Percentiles rank a stretch among this genome's conserved stretches.
phyloP scores from a whole-genome alignment of 1,140 invertebrate genomes.

The Achatina immaculata region DNA sequence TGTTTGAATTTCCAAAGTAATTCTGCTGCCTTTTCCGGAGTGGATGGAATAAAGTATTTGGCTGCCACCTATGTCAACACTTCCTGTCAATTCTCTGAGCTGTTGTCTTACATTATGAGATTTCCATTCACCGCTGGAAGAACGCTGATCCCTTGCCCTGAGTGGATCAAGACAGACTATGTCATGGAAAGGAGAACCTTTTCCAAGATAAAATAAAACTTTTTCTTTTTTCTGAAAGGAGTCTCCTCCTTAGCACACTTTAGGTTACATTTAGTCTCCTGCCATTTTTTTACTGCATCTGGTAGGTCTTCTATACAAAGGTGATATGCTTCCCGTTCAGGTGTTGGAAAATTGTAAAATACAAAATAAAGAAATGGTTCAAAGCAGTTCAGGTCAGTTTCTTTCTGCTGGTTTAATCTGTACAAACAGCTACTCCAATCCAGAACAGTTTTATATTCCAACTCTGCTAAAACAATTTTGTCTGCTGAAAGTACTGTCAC shows the following conservation, averaged over 20 bases:
- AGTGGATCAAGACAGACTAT: not conserved
- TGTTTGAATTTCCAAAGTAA: constrained; percentile 1
- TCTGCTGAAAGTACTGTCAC: not conserved
- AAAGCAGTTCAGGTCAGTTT: not conserved
- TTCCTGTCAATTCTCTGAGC: not conserved
- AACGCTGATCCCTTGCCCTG: not conserved
- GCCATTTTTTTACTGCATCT: not conserved
- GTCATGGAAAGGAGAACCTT: constrained; percentile 12
- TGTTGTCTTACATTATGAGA: not conserved
- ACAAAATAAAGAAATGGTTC: constrained; percentile 29
- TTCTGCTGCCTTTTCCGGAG: constrained; percentile 3
- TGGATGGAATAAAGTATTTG: not conserved
- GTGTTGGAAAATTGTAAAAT: constrained; percentile 34
- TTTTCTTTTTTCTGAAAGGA: constrained; percentile 1
- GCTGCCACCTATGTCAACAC: not conserved
- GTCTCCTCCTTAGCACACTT: not conserved
- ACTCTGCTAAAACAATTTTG: not conserved
- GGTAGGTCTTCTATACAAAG: not conserved
- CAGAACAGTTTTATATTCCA: not conserved
- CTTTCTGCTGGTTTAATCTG: not conserved
- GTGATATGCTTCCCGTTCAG: not conserved
- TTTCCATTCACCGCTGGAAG: constrained; percentile 2
- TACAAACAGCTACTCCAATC: not conserved
- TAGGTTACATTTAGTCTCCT: not conserved
- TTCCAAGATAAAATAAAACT: constrained; percentile 31